Base-by-base conservation (phyloP, 2,888 invertebrate genomes). In the Dasypogon diadema region DNA sequence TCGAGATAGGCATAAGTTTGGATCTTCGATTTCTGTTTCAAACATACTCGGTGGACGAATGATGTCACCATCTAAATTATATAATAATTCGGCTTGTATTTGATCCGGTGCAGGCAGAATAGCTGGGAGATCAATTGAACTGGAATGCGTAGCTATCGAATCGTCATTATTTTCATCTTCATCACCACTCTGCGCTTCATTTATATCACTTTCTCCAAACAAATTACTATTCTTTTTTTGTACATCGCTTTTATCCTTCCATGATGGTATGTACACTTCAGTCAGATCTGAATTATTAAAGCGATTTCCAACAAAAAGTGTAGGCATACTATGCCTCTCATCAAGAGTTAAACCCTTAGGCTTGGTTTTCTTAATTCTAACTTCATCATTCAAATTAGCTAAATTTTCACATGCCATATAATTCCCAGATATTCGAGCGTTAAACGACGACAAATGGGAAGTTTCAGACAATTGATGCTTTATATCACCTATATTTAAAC, bases 361-460 rank as follows among this genome's bases (percentile, higher is more conserved):
- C 42, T 74, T 75, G 5, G 54, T 68, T 75, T 84, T 85, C 79
- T 86, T 85, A 51, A 91, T 87, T 82, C 87, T 88, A 8, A 87
- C 87, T 83, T 89, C 89, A 81, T 89, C 90, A 82, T 90, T 89
- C 81, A 92, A 88, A 83, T 90, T 89, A 10, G 89, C 88, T 78
- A 92, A 85, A 87, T 92, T 90, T 83, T 92, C 92, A 82, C 91
- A 92, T 8, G 91, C 91, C 85, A 89, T 88, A 79, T 90, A 90
- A 16, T 86, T 86, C 70, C 87, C 88, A 1, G 86, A 83, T 3
- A 89, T 83, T 26, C 88, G 86, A 21, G 86, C 87, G 80, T 88
- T 88, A 80, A 89, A 89, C 80, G 89, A 89, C 56, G 89, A 89
- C 81, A 88, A 87, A 80, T 89, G 89, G 16, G 89, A 88, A 79